phyloP scores from a whole-genome alignment of 1,140 invertebrate genomes.

The Megalopta genalis region DNA sequence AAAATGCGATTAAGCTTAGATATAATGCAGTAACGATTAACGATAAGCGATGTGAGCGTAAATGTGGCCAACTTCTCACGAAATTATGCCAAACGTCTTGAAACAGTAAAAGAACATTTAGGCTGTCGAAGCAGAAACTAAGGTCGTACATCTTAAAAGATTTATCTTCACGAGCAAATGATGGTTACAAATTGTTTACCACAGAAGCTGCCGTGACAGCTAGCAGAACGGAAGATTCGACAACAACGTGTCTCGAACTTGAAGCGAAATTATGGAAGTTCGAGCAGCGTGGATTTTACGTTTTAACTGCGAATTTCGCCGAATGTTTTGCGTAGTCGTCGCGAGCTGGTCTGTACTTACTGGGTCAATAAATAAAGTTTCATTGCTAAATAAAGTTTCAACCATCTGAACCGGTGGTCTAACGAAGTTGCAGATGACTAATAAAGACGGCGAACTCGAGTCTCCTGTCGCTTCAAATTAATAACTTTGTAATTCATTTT shows the following conservation, averaged over 20 bases:
- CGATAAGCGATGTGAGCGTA: too few relatives aligned
- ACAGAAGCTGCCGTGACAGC: not conserved
- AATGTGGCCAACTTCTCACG: too few relatives aligned
- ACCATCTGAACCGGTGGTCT: constrained; percentile 2
- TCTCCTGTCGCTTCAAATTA: not conserved
- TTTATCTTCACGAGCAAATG: not conserved
- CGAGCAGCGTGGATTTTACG: not conserved
- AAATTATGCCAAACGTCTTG: too few relatives aligned
- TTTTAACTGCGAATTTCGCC: constrained; percentile 9
- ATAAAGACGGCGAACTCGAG: constrained; percentile 16
- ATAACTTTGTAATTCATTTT: not conserved
- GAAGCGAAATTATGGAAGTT: constrained; percentile 28
- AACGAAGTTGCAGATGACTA: constrained; percentile 12
- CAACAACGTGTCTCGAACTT: not conserved
- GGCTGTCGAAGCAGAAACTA: too few relatives aligned
- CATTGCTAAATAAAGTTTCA: constrained; percentile 42
- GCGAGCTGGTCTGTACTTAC: too few relatives aligned
- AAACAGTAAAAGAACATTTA: too few relatives aligned
- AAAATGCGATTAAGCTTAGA: too few relatives aligned
- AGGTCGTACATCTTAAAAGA: not conserved
- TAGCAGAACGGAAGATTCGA: not conserved
- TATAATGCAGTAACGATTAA: too few relatives aligned
- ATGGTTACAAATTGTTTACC: constrained; percentile 21
- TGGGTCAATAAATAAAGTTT: constrained; percentile 51
- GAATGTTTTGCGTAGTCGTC: constrained; percentile 13